Evolutionary conservation across 2,113 vertebrate genomes (phyloP), one percentile per base, ranked within the genome.

Genomic region (Microcebus jonahi): DNA sequence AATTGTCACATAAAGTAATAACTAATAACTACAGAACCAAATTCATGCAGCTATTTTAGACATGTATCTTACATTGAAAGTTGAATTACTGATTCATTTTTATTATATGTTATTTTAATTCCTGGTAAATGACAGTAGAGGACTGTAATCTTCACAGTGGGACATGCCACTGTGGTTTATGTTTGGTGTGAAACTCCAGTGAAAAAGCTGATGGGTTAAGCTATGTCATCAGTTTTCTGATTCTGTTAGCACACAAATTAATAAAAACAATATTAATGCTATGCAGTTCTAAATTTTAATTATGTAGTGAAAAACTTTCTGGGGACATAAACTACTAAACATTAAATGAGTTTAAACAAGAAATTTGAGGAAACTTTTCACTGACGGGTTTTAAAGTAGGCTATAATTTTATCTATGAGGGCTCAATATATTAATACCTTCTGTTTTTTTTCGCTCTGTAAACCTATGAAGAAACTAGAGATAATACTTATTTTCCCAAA

Each of bases 261-360:
- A 91, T 81, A 23, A 20, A 80, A 89, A 70, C 12, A 93, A 50
- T 90, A 93, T 57, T 81, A 55, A 96, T 97, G 53, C 1, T 84
- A 82, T 50, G 31, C 21, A 81, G 20, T 86, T 88, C 50, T 85
- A 95, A 79, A 84, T 70, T 94, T 84, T 84, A 88, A 87, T 82
- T 95, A 94, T 48, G 63, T 53, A 73, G 14, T 55, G 45, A 91
- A 94, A 89, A 31, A 55, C 2, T 80, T 96, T 94, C 88, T 75
- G 68, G 34, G 45, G n/a, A 29, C 6, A 61, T 67, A 84, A 91
- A 59, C 21, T 89, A n/a, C 39, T 92, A 89, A 91, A 59, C 5
- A 57, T 21, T 84, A 67, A 84, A 76, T 55, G 31, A 4, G 14
- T 68, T 97, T 90, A 84, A 92, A 55, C 25, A 86, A 94, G 84